A percentile compares a stretch with the other conserved stretches of the same genome.
These are phyloP conservation scores for Agapornis canus DNA, from an alignment of 2,797 vertebrate species.

Conservation along the genomic window DNA sequence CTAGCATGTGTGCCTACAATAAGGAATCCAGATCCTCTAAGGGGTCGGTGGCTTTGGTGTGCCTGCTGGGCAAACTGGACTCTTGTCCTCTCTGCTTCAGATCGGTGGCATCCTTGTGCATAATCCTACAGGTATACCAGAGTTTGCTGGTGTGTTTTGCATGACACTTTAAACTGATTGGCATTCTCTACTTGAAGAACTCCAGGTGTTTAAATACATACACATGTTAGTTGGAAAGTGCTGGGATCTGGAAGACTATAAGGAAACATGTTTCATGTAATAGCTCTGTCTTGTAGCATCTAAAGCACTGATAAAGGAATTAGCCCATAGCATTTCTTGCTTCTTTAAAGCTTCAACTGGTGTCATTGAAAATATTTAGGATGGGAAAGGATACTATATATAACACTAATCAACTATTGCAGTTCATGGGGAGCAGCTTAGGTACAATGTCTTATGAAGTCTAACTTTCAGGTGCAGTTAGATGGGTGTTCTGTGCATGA, in stretches of 20 bases:
- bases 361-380: background rate
- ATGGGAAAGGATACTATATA: background rate
- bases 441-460: too few species aligned
- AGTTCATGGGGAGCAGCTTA: background rate
- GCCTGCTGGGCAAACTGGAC: background rate
- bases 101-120: background rate
- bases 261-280: background rate
- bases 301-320: background rate
- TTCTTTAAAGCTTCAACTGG: background rate
- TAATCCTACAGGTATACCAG: rapidly evolving
- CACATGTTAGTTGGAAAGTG: background rate
- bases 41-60: background rate
- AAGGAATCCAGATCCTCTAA: background rate
- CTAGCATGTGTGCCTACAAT: background rate
- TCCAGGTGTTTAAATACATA: background rate
- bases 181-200: background rate
- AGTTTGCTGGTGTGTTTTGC: background rate
- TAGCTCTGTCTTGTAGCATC: background rate
- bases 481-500: background rate
- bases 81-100: background rate
- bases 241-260: background rate
- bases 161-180: background rate
- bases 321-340: background rate
- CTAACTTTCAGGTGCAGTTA: background rate
- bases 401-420: background rate